Evolutionary conservation across 1,140 invertebrate species (phyloP), one percentile per base, ranked within the genome.

Genomic region (Orchestia grillus): DNA sequence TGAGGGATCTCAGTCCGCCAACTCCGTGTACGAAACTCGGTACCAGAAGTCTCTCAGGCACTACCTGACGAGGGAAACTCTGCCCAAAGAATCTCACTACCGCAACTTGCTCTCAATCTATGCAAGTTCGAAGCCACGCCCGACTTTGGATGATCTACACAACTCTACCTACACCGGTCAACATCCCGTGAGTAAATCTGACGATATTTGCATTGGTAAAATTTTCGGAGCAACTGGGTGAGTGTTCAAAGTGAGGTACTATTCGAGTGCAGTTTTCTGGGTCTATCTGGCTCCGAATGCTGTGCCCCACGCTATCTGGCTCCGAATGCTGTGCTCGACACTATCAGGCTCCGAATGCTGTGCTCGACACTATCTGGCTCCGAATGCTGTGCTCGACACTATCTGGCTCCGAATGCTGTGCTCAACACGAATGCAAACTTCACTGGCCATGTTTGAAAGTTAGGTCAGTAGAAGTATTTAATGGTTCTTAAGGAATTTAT

Each of bases 51-150:
- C 96, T 42, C 53, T 96, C 41, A 62, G 96, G 47, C 92, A 96
- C 77, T 96, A 96, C 53, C 95, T 96, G 36, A 96, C 96, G 6
- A 87, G 96, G 41, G 96, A 96, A 87, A 96, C 96, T 47, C 95
- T 96, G 36, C 96, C 96, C 45, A 94, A 62, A n/a, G 96, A 96
- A 44, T 57, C 62, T 42, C 57, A 96, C 43, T 96, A 96, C 87
- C 77, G 96, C 41, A 96, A 90, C 43, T 90, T 96, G 11, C 6
- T 87, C 23, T 87, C 62, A 11, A 87, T 96, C 8, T 28, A 97
- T 98, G 97, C 97, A 97, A 97, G 98, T 77, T n/a, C 40, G 15
- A 44, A 45, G n/a, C 44, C 15, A 16, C 62, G 95, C 41, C 95
- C 95, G 36, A 87, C 95, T 87, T 90, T 96, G 53, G 95, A 96